Evolutionary conservation across 2,797 vertebrate genomes (phyloP).

Genomic region (Coluber constrictor): DNA sequence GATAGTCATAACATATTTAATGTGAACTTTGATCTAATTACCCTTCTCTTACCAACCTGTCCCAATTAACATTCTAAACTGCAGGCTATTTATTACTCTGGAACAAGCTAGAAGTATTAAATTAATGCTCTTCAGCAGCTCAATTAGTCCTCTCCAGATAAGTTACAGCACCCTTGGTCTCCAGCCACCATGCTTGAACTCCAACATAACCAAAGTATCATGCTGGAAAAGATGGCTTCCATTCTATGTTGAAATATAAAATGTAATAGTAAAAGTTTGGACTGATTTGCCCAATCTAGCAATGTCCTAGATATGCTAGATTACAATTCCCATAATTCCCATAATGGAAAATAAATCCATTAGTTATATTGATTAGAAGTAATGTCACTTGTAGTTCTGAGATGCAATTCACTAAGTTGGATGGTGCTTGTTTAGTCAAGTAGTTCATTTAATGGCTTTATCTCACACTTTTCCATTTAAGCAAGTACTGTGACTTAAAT

Average conservation of each 20-base stretch:
- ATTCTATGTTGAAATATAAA: background rate
- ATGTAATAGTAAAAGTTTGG: background rate
- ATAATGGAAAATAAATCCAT: background rate
- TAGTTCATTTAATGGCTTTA: background rate
- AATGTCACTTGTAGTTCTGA: background rate
- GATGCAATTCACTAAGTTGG: background rate
- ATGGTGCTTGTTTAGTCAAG: background rate
- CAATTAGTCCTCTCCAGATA: background rate
- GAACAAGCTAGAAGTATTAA: background rate
- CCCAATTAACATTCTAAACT: background rate
- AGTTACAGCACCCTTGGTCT: background rate
- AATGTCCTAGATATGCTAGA: background rate
- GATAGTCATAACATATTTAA: background rate
- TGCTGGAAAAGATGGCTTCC: background rate
- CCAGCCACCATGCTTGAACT: background rate
- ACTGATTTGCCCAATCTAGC: background rate
- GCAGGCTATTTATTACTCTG: background rate
- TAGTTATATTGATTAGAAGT: background rate
- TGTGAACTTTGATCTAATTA: background rate
- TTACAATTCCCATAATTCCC: background rate
- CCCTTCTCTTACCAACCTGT: background rate
- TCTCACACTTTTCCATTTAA: background rate
- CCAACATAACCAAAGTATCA: background rate
- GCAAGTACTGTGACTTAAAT: background rate
- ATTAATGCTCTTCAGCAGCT: background rate